phyloP scores from a whole-genome alignment of 2,113 vertebrate genomes.

The Dolichallabes microphthalmus region DNA sequence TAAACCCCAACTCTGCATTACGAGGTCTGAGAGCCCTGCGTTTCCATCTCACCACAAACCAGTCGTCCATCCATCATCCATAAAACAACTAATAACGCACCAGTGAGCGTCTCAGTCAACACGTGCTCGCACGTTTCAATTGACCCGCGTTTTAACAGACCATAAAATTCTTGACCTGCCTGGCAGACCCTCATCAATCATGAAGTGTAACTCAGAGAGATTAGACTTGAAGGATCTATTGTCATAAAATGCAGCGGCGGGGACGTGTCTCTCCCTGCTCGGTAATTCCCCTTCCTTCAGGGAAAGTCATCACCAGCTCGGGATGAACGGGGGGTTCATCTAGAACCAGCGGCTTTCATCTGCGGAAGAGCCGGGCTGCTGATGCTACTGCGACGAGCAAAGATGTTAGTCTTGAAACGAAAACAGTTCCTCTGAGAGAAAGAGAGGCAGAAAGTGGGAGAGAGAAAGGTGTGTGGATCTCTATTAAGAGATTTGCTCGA shows the following conservation, averaged over 20 bases:
- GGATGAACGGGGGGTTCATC: constrained; percentile 27
- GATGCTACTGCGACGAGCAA: background rate
- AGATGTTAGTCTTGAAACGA: constrained; percentile 19
- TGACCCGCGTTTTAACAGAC: constrained; percentile 23
- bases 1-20: constrained; percentile 33
- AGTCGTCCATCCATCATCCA: constrained; percentile 33
- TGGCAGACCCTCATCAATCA: constrained; percentile 29
- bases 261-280: constrained; percentile 15
- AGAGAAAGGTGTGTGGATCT: background rate
- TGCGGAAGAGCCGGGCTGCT: constrained; percentile 5
- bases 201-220: background rate
- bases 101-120: constrained; percentile 21
- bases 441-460: constrained; percentile 9
- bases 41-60: background rate
- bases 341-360: constrained; percentile 21
- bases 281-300: background rate
- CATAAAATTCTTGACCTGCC: constrained; percentile 1
- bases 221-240: constrained; percentile 19
- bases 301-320: constrained; percentile 2
- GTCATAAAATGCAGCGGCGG: constrained; percentile 15
- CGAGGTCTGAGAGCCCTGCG: constrained; percentile 8
- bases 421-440: background rate
- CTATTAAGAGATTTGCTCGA: constrained; percentile 40
- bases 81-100: constrained; percentile 31
- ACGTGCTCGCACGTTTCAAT: constrained; percentile 31